These are phyloP conservation scores for Wasmannia auropunctata DNA, from an alignment of 1,140 invertebrate species.

Conservation along the genomic window DNA sequence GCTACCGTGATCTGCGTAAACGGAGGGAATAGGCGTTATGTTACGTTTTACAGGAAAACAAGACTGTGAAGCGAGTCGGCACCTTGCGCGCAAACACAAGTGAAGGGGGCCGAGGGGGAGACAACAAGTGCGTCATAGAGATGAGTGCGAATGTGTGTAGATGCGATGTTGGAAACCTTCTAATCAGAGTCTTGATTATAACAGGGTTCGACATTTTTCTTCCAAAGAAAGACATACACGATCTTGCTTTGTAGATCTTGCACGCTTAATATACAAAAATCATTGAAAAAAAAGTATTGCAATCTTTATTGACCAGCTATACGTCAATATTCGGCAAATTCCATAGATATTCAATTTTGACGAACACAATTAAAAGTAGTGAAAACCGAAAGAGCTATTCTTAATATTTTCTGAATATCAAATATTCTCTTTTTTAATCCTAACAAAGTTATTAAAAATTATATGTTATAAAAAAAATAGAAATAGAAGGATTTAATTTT, in stretches of 20 bases:
- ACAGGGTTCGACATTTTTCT: neutral
- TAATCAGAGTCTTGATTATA: neutral
- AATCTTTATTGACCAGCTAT: no score
- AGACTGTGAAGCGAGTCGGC: neutral
- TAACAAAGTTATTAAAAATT: neutral
- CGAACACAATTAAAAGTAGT: neutral
- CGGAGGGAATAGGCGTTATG: neutral
- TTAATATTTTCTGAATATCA: neutral
- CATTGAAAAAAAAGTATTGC: no score
- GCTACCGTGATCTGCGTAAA: neutral
- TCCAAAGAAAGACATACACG: neutral
- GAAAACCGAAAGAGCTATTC: neutral
- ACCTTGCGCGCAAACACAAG: conserved; percentile 31
- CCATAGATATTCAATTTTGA: neutral
- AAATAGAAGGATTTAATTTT: neutral
- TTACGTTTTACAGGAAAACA: neutral
- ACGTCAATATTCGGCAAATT: neutral
- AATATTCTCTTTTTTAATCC: neutral
- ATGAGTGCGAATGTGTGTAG: conserved; percentile 62
- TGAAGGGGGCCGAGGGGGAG: neutral
- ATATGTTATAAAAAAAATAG: neutral
- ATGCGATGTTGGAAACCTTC: neutral
- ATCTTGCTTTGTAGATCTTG: no score
- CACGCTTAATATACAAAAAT: no score
- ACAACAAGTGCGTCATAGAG: conserved; percentile 63